Evolutionary conservation across 2,113 vertebrate genomes (phyloP).

Genomic region (Xiphophorus maculatus): DNA sequence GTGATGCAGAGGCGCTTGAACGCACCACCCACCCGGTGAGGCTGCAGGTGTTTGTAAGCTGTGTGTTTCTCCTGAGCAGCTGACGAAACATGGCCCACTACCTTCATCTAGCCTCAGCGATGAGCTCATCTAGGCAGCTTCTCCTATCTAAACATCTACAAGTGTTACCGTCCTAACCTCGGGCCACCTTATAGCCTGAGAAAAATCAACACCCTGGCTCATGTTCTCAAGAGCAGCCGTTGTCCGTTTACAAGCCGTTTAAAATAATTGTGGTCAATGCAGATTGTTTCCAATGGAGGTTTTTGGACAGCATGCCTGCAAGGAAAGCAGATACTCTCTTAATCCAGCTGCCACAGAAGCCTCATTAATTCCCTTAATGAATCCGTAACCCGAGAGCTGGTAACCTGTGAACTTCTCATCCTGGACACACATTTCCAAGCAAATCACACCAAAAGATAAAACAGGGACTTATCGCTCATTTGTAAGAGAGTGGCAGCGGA

Average conservation of each 20-base stretch:
- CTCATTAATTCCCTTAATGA: constrained; percentile 80
- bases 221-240: constrained; percentile 47
- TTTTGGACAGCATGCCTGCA: constrained; percentile 37
- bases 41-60: constrained; percentile 78
- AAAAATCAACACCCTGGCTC: constrained; percentile 58
- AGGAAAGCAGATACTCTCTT: constrained; percentile 73
- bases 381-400: constrained; percentile 67
- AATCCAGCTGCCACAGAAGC: constrained; percentile 67
- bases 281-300: constrained; percentile 40
- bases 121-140: constrained; percentile 59
- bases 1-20: constrained; percentile 8
- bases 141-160: constrained; percentile 77
- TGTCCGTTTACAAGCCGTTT: constrained; percentile 58
- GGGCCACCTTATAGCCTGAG: constrained; percentile 67
- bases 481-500: constrained; percentile 60
- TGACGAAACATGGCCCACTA: constrained; percentile 72
- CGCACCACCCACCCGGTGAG: constrained; percentile 44
- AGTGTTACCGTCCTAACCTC: constrained; percentile 68
- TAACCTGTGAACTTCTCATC: constrained; percentile 75
- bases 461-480: constrained; percentile 73
- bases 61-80: constrained; percentile 61
- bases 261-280: constrained; percentile 57
- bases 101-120: constrained; percentile 51
- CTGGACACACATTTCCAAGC: constrained; percentile 70
- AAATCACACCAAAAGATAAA: constrained; percentile 63